Base-by-base conservation (phyloP, 2,113 vertebrate genomes). In the Gobiocypris rarus region DNA sequence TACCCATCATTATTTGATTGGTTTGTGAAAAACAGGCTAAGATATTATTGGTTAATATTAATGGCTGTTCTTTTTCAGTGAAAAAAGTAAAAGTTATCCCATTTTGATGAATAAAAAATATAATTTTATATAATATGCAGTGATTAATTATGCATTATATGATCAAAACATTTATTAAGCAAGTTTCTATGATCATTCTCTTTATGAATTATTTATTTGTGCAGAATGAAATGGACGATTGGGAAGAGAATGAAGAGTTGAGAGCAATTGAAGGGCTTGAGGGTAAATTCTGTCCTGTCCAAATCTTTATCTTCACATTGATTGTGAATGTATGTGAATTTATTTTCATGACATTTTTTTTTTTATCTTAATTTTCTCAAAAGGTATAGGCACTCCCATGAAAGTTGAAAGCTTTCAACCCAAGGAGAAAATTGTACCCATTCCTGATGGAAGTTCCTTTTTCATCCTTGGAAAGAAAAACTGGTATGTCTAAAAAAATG, bases 361-460 rank as follows among this genome's bases (percentile, higher is more conserved):
- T 52, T 13, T 43, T 11, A 31, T 82, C 22, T 65, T 77, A 61
- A 8, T 52, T 22, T 50, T 76, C 38, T 48, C 17, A 67, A 74
- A 71, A 84, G 89, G 85, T 56, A 84, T 90, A 9, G 91, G 80
- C 31, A 70, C 90, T 63, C 93, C 92, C 81, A 86, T 94, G 81
- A 95, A 96, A 86, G 93, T 96, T 54, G 93, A 96, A 3, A 96
- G 97, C 89, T 96, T 98, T 28, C 95, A 93, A 54, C 94, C 96
- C 54, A 97, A 96, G 84, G 94, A 96, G 89, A 97, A 98, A 67
- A 91, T 98, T 50, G 85, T 96, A 1, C 97, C 97, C 0, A 98
- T 98, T 87, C 97, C 97, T 38, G 97, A 97, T 52, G 97, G 97
- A 88, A 98, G 96, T 0, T 94, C 97, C 43, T 98, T 98, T 92